Evolutionary conservation across 2,888 invertebrate genomes (phyloP), one percentile per base, ranked within the genome.

Genomic region (Tenodera sinensis): DNA sequence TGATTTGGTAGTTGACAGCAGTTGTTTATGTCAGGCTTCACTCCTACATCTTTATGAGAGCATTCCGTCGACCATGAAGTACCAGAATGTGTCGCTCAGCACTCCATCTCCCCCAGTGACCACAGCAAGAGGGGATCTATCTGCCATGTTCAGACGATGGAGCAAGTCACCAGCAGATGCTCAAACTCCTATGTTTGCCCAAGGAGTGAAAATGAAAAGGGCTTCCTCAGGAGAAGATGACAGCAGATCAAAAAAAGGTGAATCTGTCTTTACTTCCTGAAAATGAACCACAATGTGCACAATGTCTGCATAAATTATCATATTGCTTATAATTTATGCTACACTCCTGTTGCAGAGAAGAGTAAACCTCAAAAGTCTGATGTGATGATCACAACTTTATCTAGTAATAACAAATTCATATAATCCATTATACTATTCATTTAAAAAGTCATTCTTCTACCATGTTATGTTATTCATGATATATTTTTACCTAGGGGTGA

Each of bases 1-100:
- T n/a, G n/a, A n/a, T n/a, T n/a, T n/a, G 12, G 42, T 42, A 42
- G 12, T 2, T 42, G 42, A 9, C 42, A 42, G 6, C 3, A 1
- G 8, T 71, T 71, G 25, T 71, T 71, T 71, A 1, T 71, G 54
- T 82, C 90, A 92, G 93, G 94, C 94, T 90, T 95, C 96, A 4
- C 92, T 97, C 89, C 91, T 95, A 1, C 95, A 95, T 91, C 93
- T 96, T 9, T 97, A 95, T 93, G 96, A 96, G 92, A 94, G 93
- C 91, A 95, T 96, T 91, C 96, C 97, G 6, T 95, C 95, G 47
- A 96, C 95, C 27, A 94, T 95, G 91, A 95, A 95, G 93, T 91
- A 95, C 90, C 95, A 96, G 92, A 94, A 95, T 91, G 91, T 90
- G 20, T 83, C 88, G 27, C 81, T 87, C 27, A 30, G 30, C 9